Evolutionary conservation across 2,113 vertebrate species (phyloP), one percentile per base, ranked within the genome.

Genomic region (Galbula dea): DNA sequence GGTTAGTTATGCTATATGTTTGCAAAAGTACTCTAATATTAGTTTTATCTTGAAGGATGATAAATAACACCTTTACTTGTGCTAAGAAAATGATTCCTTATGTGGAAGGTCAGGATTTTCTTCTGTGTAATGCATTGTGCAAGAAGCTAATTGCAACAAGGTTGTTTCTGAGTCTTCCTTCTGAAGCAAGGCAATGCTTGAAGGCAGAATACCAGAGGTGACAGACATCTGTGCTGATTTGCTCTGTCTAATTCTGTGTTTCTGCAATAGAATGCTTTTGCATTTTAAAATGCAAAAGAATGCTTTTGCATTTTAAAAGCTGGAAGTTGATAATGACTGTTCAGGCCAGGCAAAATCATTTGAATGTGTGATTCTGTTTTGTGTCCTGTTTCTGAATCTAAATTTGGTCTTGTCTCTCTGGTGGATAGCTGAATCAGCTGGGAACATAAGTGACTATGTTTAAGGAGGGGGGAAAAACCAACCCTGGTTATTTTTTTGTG

Each of bases 151-250:
- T 95, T 93, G 49, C 49, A 90, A n/a, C 34, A 82, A 68, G 83
- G 27, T 66, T 89, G 6, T 90, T 93, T 81, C 67, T 88, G 90
- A 57, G 59, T 78, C 27, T 37, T 75, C 17, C 6, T 73, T 58
- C 20, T 76, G 77, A 78, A 85, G 86, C 45, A 73, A 92, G 66
- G 32, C 69, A 79, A 27, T 82, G 86, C 94, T 94, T 79, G 58
- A 43, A 94, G 96, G 89, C 92, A 95, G 86, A 92, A 93, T 92
- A 93, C 73, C 74, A 95, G 90, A 93, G 45, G 1, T 89, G 86
- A 92, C 15, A 75, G 90, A 86, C 85, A 94, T 58, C 75, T 95
- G 69, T 78, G 52, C 84, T 90, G 58, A 90, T 92, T 57, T 83
- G 29, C 74, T 87, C 12, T 84, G 83, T 90, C 86, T 96, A 51